These are phyloP conservation scores for Mycalesis mineus DNA, from an alignment of 2,888 invertebrate species.

Conservation along the genomic window DNA sequence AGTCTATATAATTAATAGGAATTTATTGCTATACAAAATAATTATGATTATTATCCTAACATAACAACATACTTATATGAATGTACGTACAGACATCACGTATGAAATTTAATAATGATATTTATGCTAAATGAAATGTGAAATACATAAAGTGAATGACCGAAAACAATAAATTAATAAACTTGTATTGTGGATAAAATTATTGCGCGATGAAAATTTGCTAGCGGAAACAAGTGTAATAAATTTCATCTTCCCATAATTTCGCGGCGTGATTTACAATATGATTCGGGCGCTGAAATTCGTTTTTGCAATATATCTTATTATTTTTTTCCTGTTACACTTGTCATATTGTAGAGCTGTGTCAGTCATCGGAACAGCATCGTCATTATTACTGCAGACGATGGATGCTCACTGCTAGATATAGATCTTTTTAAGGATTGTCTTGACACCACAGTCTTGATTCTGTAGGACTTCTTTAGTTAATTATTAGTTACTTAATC, in stretches of 20 bases:
- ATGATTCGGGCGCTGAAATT: slow-evolving; percentile 25
- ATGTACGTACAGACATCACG: not conserved
- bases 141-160: not conserved
- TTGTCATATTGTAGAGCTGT: too few species aligned
- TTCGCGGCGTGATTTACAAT: slow-evolving; percentile 63
- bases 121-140: not conserved
- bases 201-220: slow-evolving; percentile 64
- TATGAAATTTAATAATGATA: not conserved
- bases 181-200: slow-evolving; percentile 57
- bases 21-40: too few species aligned
- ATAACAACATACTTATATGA: too few species aligned
- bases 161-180: slow-evolving; percentile 37
- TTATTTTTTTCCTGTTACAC: not conserved
- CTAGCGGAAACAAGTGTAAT: slow-evolving; percentile 63
- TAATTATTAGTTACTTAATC: too few species aligned
- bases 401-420: too few species aligned
- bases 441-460: too few species aligned
- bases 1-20: too few species aligned
- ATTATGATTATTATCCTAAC: too few species aligned
- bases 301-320: slow-evolving; percentile 7
- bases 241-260: slow-evolving; percentile 72
- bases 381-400: too few species aligned
- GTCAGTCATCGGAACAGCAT: too few species aligned
- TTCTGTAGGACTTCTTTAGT: too few species aligned
- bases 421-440: too few species aligned